Evolutionary conservation across 2,113 vertebrate species (phyloP), one percentile per base, ranked within the genome.

Genomic region (Uria aalge): DNA sequence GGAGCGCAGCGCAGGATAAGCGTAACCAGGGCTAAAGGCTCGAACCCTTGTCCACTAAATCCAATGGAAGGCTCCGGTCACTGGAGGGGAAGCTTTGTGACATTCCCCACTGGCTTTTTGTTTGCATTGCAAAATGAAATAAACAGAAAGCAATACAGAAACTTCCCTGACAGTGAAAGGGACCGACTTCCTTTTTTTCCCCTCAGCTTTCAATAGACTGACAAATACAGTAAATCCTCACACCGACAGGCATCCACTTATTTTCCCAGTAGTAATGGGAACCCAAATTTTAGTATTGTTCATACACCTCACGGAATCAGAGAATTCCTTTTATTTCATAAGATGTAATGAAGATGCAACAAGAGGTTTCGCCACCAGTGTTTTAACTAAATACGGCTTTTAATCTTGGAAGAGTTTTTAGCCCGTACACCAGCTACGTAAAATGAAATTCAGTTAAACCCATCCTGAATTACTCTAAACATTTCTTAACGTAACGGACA

Each of bases 171-270:
- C 63, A 94, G 86, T 12, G 77, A 91, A 91, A 95, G 77, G 45
- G 67, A 85, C 72, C 1, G 1, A 57, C 87, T 94, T 85, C 87
- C 84, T 90, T 82, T 84, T 82, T 66, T 56, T 14, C 32, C 38
- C 62, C 79, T 76, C 50, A 82, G 84, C 90, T 92, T 85, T 94
- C 82, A 95, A 92, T 30, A 92, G 74, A 59, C 55, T 15, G n/a
- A 55, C 45, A 87, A 96, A 79, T 50, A 73, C 74, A 82, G 38
- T 24, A 73, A 92, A 85, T 55, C 71, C 74, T 78, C 69, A 36
- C 30, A 69, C 19, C 22, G 3, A 57, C 73, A 82, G 26, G 12
- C 45, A 85, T 62, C 41, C 60, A 81, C 48, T 56, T 88, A 55
- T 86, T 91, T 90, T 86, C 32, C 30, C 48, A 52, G 57, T 30